phyloP scores from a whole-genome alignment of 2,888 invertebrate genomes.

The Diarsia dahlii region DNA sequence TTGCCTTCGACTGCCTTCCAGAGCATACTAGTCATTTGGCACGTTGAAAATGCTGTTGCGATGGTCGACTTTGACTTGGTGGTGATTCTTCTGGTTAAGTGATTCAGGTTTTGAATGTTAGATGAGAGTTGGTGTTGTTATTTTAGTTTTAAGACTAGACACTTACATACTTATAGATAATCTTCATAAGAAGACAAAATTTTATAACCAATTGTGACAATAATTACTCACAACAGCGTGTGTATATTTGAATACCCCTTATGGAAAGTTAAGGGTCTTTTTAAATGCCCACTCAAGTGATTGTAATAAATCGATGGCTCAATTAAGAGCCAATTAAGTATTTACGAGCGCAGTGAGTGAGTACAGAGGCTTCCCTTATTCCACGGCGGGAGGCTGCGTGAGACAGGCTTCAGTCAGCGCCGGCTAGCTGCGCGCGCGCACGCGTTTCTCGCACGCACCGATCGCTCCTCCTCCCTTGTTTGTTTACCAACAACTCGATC shows the following conservation, averaged over 20 bases:
- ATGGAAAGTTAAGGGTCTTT: constrained; percentile 4
- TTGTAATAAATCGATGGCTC: constrained; percentile 51
- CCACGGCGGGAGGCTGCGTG: constrained; percentile 81
- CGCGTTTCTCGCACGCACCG: constrained; percentile 76
- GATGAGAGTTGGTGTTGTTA: not conserved
- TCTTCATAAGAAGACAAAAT: fast-evolving
- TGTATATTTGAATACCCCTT: not conserved
- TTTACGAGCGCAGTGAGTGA: constrained; percentile 61
- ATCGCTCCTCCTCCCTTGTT: constrained; percentile 70
- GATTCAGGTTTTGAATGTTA: constrained; percentile 1
- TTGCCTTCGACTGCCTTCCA: constrained; percentile 57
- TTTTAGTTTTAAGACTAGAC: not conserved
- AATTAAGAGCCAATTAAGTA: constrained; percentile 64
- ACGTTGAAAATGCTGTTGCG: constrained; percentile 47
- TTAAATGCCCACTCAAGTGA: constrained; percentile 33
- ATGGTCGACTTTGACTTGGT: constrained; percentile 4
- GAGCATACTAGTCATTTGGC: constrained; percentile 56
- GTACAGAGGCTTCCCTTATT: constrained; percentile 76
- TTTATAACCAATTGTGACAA: not conserved
- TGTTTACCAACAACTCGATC: constrained; percentile 84
- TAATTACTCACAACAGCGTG: not conserved
- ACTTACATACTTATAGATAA: not conserved
- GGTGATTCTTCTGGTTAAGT: constrained; percentile 7
- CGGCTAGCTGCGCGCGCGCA: constrained; percentile 87
- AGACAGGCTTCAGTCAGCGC: constrained; percentile 88